These are phyloP conservation scores for Hemistola chrysoprasaria DNA, from an alignment of 2,888 invertebrate genomes.

Conservation along the genomic window DNA sequence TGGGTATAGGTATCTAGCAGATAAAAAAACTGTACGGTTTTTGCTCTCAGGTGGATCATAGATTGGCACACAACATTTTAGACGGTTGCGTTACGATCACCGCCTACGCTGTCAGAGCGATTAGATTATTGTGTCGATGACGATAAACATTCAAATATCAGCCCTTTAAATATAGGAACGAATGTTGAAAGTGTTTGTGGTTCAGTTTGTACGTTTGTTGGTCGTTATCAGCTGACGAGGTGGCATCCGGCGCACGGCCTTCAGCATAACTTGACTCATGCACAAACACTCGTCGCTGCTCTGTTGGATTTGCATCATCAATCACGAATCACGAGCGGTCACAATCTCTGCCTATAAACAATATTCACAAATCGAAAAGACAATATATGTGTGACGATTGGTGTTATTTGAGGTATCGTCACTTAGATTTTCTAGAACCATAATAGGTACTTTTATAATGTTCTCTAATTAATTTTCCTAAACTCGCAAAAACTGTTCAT, in stretches of 20 bases:
- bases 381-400: constrained; percentile 17
- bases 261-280: constrained; percentile 56
- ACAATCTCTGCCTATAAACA: constrained; percentile 29
- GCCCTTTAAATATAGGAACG: constrained; percentile 8
- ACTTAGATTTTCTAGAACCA: no score
- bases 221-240: constrained; percentile 57
- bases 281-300: constrained; percentile 32
- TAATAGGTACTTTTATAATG: no score
- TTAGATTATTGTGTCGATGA: constrained; percentile 27
- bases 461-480: no score
- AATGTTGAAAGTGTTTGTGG: constrained; percentile 6
- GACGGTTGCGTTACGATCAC: constrained; percentile 3
- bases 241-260: constrained; percentile 59
- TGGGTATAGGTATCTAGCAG: no score
- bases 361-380: constrained; percentile 21
- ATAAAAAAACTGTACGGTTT: no score
- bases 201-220: constrained; percentile 26
- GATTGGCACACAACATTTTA: no score
- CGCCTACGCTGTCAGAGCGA: constrained; percentile 24
- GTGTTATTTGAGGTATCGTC: constrained; percentile 20
- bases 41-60: no score
- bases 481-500: no score
- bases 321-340: constrained; percentile 45
- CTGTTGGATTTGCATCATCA: constrained; percentile 54
- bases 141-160: constrained; percentile 21